A percentile compares a stretch with the other conserved stretches of the same genome.
These are phyloP conservation scores for Huso huso DNA, from an alignment of 2,797 vertebrate species.

Conservation along the genomic window DNA sequence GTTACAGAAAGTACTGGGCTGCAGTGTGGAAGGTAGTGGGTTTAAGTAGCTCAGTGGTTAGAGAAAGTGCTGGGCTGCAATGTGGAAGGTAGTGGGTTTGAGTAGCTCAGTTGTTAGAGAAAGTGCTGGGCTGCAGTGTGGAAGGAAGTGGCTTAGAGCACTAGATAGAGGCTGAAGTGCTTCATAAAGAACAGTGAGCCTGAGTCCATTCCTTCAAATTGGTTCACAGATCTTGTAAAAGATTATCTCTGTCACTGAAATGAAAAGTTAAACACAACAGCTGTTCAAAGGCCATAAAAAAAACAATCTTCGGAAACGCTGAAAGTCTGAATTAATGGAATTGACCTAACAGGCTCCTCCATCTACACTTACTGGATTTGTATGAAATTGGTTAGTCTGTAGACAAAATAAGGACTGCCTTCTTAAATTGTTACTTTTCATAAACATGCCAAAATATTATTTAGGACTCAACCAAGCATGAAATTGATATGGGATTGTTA, in stretches of 20 bases:
- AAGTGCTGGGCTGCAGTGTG: no score
- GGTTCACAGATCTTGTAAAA: not conserved
- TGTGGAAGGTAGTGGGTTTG: no score
- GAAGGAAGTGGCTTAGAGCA: no score
- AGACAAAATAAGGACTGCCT: slow-evolving; percentile 29
- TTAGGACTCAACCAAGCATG: slow-evolving; percentile 13
- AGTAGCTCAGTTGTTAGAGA: no score
- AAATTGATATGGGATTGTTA: slow-evolving; percentile 29
- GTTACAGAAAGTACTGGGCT: no score
- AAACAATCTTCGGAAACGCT: slow-evolving; percentile 30
- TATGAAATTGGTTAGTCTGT: slow-evolving; percentile 26
- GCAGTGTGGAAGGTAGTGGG: no score
- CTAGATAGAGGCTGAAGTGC: no score
- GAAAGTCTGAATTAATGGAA: slow-evolving; percentile 27
- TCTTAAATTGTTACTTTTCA: slow-evolving; percentile 22
- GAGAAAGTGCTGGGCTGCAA: no score
- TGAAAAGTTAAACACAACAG: slow-evolving; percentile 29
- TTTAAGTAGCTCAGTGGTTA: no score
- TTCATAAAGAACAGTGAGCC: no score
- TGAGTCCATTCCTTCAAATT: not conserved
- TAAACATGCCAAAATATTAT: slow-evolving; percentile 24
- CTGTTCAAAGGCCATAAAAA: slow-evolving; percentile 36
- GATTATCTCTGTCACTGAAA: not conserved
- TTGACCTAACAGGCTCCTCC: slow-evolving; percentile 33
- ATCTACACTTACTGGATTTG: slow-evolving; percentile 19